These are phyloP conservation scores for Elgaria multicarinata DNA, from an alignment of 2,113 vertebrate species.

Conservation along the genomic window DNA sequence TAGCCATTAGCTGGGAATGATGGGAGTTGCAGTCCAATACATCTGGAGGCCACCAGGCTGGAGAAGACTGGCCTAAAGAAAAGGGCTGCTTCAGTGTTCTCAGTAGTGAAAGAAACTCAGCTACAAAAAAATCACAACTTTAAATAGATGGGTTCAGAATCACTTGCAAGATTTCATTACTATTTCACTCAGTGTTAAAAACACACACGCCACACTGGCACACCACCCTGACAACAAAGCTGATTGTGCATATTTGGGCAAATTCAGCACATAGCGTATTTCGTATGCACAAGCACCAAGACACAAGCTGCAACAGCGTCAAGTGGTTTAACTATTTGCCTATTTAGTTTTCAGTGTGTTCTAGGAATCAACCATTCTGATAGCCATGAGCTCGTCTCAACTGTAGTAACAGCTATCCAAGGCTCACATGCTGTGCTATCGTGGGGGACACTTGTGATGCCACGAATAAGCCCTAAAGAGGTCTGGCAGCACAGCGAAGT, in stretches of 20 bases:
- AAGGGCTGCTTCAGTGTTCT: neutral
- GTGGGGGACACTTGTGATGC: neutral
- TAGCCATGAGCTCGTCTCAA: neutral
- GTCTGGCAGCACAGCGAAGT: neutral
- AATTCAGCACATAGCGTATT: neutral
- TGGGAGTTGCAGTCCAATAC: too few relatives aligned
- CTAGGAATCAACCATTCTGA: neutral
- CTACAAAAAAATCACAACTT: neutral
- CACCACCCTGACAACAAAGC: neutral
- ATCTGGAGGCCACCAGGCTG: too few relatives aligned
- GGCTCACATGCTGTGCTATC: neutral
- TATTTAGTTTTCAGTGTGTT: neutral
- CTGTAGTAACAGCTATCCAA: neutral
- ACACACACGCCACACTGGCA: neutral
- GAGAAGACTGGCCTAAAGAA: too few relatives aligned
- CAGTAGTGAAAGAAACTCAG: neutral
- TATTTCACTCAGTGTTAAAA: neutral
- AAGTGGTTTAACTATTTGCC: neutral
- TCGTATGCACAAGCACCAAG: neutral
- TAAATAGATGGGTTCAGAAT: neutral
- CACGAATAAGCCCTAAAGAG: neutral
- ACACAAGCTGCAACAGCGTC: too few relatives aligned
- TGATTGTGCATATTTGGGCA: neutral
- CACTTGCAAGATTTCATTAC: neutral
- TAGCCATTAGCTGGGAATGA: too few relatives aligned